Percentiles rank a stretch among this genome's conserved stretches.
These are phyloP conservation scores for Rhagium mordax DNA, from an alignment of 2,888 invertebrate species.

Conservation along the genomic window DNA sequence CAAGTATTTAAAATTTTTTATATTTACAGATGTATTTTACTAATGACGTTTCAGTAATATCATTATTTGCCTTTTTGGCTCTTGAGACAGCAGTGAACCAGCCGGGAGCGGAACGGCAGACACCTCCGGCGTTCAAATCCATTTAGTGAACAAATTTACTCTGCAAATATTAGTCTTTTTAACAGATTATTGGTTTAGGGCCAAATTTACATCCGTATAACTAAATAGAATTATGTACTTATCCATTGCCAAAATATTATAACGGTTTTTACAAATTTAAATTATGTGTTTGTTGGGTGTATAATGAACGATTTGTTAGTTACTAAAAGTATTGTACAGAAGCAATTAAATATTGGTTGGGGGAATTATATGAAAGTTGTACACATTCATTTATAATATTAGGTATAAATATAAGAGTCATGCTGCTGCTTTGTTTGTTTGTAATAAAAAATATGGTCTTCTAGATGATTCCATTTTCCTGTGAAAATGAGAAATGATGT, in stretches of 20 bases:
- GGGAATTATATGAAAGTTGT: too few species aligned
- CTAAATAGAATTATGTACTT: slow-evolving; percentile 25
- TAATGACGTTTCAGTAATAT: slow-evolving; percentile 44
- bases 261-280: slow-evolving; percentile 24
- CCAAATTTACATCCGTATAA: slow-evolving; percentile 23
- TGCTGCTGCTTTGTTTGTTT: too few species aligned
- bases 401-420: too few species aligned
- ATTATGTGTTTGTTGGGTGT: background rate
- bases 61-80: slow-evolving; percentile 42
- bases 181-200: slow-evolving; percentile 65
- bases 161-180: slow-evolving; percentile 61
- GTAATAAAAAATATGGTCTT: too few species aligned
- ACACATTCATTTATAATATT: too few species aligned
- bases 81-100: slow-evolving; percentile 43
- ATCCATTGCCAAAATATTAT: slow-evolving; percentile 29
- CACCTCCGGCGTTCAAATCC: slow-evolving; percentile 65
- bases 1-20: background rate
- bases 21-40: slow-evolving; percentile 41
- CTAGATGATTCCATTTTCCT: too few species aligned
- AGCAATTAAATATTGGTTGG: too few species aligned
- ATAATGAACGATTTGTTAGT: background rate
- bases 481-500: too few species aligned
- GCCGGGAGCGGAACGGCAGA: slow-evolving; percentile 53
- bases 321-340: too few species aligned
- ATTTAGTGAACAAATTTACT: slow-evolving; percentile 67